Evolutionary conservation across 2,888 invertebrate species (phyloP), one percentile per base, ranked within the genome.

Genomic region (Carpatolechia fugitivella): DNA sequence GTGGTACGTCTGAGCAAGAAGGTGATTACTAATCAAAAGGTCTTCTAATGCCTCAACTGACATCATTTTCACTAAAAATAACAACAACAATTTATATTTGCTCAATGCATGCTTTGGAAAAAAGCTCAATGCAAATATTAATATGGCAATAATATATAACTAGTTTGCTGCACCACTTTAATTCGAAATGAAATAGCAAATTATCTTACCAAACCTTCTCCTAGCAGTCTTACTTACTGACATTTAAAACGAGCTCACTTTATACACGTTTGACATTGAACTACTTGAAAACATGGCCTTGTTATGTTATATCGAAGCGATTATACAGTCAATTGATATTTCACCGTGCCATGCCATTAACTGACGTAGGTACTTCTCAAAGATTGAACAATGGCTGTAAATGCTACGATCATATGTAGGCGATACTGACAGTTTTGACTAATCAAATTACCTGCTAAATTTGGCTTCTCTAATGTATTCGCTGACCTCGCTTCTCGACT

Each of bases 201-300:
- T 51, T n/a, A 8, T 63, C 65, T 64, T 63, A 65, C 61, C 60
- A 65, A 64, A 68, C 68, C 70, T 70, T 76, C 72, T 74, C 71
- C 58, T 54, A 65, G 60, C 68, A 64, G 66, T 52, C 69, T 63
- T 71, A 69, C 72, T 74, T 69, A 77, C 76, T 85, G 85, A 75
- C 86, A 85, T 86, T 86, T 85, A 80, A 72, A 70, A 76, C 70
- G 70, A 68, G 67, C 76, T 70, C 64, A 72, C 70, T 71, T 65
- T 66, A 69, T 69, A 64, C 61, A 57, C 60, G 68, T 64, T 63
- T 74, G 78, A 75, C 82, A 82, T 81, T 84, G 81, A 66, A 78
- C 78, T 70, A 77, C 72, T 78, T 77, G 60, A 74, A 63, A 66
- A 66, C 60, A 63, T 63, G 69, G 64, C 82, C 81, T 82, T 77